Evolutionary conservation across 1,140 invertebrate genomes (phyloP).

Genomic region (Drosophila willistoni): DNA sequence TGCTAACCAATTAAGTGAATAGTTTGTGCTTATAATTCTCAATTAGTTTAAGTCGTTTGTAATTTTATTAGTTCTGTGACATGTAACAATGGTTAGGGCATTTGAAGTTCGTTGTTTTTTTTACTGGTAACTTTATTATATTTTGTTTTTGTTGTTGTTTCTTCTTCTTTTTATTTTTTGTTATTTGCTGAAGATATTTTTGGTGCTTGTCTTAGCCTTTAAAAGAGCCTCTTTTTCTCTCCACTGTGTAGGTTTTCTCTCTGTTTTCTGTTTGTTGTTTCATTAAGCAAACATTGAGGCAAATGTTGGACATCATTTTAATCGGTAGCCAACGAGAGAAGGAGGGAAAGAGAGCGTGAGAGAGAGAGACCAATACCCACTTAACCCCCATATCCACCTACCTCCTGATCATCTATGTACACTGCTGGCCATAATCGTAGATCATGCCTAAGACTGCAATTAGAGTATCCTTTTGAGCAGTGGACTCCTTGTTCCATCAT

Average conservation of each 20-base stretch:
- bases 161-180: constrained; percentile 1
- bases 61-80: neutral
- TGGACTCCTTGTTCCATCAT: too few species aligned
- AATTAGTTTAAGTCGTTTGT: neutral
- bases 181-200: constrained; percentile 67
- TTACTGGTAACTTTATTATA: neutral
- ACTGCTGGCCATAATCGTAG: neutral
- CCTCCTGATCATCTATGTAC: constrained; percentile 1
- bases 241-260: constrained; percentile 3
- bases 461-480: neutral
- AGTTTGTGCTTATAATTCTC: neutral
- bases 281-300: constrained; percentile 69
- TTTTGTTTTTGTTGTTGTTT: neutral
- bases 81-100: constrained; percentile 10
- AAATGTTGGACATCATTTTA: constrained; percentile 59
- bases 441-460: neutral
- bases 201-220: constrained; percentile 32
- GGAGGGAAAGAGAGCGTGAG: too few species aligned
- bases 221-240: constrained; percentile 28
- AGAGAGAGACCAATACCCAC: too few species aligned
- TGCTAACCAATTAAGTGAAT: neutral
- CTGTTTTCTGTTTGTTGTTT: constrained; percentile 40
- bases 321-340: constrained; percentile 54
- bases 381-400: constrained; percentile 1
- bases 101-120: constrained; percentile 23